Percentiles rank a stretch among this genome's conserved stretches.
phyloP scores from a whole-genome alignment of 2,888 invertebrate genomes.

The Oligia latruncula region DNA sequence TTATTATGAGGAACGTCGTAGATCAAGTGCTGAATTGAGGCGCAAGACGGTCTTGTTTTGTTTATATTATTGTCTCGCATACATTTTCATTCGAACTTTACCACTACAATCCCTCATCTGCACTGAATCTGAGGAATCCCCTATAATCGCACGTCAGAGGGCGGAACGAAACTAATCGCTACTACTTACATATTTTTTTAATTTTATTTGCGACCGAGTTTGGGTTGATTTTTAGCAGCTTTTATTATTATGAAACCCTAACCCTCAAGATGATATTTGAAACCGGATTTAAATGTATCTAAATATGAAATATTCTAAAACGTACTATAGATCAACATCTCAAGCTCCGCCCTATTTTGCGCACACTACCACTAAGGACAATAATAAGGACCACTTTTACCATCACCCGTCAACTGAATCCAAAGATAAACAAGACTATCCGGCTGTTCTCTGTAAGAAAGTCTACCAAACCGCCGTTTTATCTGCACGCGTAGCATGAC shows the following conservation, averaged over 20 bases:
- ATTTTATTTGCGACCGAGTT: neutral
- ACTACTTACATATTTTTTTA: neutral
- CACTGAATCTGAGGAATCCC: constrained; percentile 13
- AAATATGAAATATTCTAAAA: constrained; percentile 10
- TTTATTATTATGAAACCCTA: neutral
- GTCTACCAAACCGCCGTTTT: neutral
- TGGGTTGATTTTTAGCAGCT: neutral
- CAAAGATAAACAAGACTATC: neutral
- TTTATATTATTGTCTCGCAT: constrained; percentile 36
- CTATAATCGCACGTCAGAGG: neutral
- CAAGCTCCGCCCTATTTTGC: constrained; percentile 11
- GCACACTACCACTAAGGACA: constrained; percentile 27
- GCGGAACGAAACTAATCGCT: neutral
- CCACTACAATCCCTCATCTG: neutral
- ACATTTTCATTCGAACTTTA: constrained; percentile 15
- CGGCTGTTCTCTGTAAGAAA: neutral
- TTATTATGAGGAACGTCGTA: neutral
- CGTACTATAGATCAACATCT: neutral
- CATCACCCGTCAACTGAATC: constrained; percentile 12
- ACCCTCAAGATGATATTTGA: neutral
- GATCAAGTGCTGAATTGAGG: constrained; percentile 21
- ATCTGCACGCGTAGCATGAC: neutral
- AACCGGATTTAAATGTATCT: constrained; percentile 31
- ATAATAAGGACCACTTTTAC: neutral
- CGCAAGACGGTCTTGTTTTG: constrained; percentile 25